phyloP scores from a whole-genome alignment of 92 coral and sea anemone species.

The Phenganax stokvisi region DNA sequence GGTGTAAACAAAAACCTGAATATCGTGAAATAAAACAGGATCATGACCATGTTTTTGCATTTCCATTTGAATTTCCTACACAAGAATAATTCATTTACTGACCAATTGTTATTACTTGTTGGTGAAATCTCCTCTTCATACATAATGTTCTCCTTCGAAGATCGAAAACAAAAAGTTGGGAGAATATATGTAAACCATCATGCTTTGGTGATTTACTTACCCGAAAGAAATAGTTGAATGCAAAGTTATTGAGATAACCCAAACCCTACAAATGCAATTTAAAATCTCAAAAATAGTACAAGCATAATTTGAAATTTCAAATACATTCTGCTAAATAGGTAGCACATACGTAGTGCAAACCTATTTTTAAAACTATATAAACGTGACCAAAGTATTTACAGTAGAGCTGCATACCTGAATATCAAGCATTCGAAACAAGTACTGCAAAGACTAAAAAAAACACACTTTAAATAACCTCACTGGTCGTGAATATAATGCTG shows the following conservation, averaged over 20 bases:
- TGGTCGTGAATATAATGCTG: too few relatives aligned
- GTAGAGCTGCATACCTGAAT: conserved; percentile 58
- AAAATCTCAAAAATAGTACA: neutral
- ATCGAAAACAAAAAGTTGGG: neutral
- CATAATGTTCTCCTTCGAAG: too few relatives aligned
- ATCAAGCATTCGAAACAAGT: conserved; percentile 85
- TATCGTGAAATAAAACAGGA: conserved; percentile 92
- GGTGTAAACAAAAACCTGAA: conserved; percentile 53
- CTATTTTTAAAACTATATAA: too few relatives aligned
- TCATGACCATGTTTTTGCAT: conserved; percentile 98
- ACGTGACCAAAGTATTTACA: too few relatives aligned
- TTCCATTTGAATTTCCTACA: conserved; percentile 91
- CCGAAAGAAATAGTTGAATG: conserved; percentile 91
- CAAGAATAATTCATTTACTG: neutral
- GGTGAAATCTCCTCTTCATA: neutral
- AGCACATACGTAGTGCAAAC: too few relatives aligned
- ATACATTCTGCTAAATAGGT: neutral
- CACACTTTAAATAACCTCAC: too few relatives aligned
- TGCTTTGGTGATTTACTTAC: conserved; percentile 47
- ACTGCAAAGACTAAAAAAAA: conserved; percentile 70
- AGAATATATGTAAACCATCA: neutral
- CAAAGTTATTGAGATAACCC: conserved; percentile 76
- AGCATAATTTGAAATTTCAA: neutral
- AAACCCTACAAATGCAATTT: conserved; percentile 55
- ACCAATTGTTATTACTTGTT: neutral